Evolutionary conservation across 1,140 invertebrate species (phyloP), one percentile per base, ranked within the genome.

Genomic region (Oscheius sp.): DNA sequence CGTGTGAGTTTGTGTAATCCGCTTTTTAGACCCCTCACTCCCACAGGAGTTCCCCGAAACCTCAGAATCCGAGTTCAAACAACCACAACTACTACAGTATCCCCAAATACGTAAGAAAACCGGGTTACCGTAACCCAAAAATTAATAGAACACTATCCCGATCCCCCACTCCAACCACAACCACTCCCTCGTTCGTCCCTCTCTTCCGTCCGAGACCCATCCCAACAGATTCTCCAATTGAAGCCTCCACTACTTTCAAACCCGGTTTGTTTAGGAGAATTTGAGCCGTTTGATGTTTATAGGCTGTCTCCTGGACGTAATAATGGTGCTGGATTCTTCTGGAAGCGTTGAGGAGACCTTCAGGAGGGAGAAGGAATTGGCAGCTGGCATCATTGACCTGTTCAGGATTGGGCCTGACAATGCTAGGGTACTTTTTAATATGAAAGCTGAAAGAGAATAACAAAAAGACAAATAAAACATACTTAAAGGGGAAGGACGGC

Each of bases 391-490:
- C 42, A 71, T 77, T 2, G 62, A 78, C 32, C 28, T 46, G 18
- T 76, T 78, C 35, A 35, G 66, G 1, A 67, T 81, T 42, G 76
- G 79, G 2, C 71, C 70, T 10, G 18, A 82, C 45, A 80, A 82
- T 59, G 78, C 79, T 7, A 76, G 77, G 28, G 82, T 82, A 7
- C n/a, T n/a, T n/a, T n/a, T n/a, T n/a, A n/a, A n/a, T n/a, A n/a
- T n/a, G n/a, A n/a, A n/a, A n/a, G n/a, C n/a, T n/a, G n/a, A n/a
- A n/a, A n/a, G n/a, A n/a, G n/a, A n/a, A n/a, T n/a, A n/a, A n/a
- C n/a, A n/a, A n/a, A n/a, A n/a, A n/a, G n/a, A n/a, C n/a, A n/a
- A n/a, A n/a, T n/a, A n/a, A n/a, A n/a, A n/a, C n/a, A n/a, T n/a
- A n/a, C n/a, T n/a, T n/a, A n/a, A n/a, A n/a, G n/a, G n/a, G n/a